A percentile compares a stretch with the other conserved stretches of the same genome.
phyloP scores from a whole-genome alignment of 2,113 vertebrate species.

The Axis porcinus region DNA sequence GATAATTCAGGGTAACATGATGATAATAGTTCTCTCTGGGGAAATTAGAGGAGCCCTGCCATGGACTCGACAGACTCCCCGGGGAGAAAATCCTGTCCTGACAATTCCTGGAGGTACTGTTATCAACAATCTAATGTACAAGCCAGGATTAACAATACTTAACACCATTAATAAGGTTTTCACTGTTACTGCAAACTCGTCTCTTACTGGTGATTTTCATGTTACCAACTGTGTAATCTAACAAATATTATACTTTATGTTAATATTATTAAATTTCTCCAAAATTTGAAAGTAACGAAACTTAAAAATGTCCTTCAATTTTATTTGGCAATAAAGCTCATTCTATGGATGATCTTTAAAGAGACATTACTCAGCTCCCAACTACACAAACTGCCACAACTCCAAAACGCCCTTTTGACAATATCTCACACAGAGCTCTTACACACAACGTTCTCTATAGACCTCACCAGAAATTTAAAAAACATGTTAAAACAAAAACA shows the following conservation, averaged over 20 bases:
- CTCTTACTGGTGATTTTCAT: neutral
- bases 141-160: constrained; percentile 30
- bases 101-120: constrained; percentile 32
- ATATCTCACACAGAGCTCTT: neutral
- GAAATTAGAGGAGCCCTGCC: constrained; percentile 47
- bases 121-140: constrained; percentile 20
- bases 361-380: neutral
- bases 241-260: neutral
- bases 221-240: neutral
- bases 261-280: neutral
- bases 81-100: constrained; percentile 41
- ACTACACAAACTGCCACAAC: neutral
- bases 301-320: neutral
- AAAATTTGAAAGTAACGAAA: neutral
- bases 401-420: neutral
- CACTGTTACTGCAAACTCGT: neutral
- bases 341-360: neutral
- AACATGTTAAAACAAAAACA: neutral
- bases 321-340: constrained; percentile 6
- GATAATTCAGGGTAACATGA: neutral
- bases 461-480: neutral
- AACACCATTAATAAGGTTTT: constrained; percentile 28
- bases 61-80: constrained; percentile 20
- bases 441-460: neutral
- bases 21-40: constrained; percentile 25